Base-by-base conservation (phyloP, 2,888 invertebrate species). In the Phengaris arion region DNA sequence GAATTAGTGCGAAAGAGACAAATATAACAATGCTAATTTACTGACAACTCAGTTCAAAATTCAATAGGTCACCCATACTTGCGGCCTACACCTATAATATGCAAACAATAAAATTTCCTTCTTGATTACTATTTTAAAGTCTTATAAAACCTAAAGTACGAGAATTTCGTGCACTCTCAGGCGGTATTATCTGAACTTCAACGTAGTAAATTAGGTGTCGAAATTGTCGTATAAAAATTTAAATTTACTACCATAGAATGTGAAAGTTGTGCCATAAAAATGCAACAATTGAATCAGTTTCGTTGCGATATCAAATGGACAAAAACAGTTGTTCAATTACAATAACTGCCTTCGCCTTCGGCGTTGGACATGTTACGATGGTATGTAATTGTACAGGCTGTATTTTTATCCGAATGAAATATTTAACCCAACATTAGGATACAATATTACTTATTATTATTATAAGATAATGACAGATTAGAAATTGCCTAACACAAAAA, bases 301-400 rank as follows among this genome's bases (percentile, higher is more conserved):
- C 77, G 76, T 80, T 81, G 81, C 59, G 69, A 77, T 75, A 74
- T 75, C 75, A 76, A 76, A 79, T 76, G 74, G 75, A 77, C 73
- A 69, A 75, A 76, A 75, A 81, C 81, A 77, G 80, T 83, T 83
- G 78, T 80, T 80, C 78, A 84, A 82, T 78, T 77, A 79, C 80
- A 79, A 76, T 79, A 79, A 77, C 79, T 77, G 69, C 64, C n/a
- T n/a, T n/a, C n/a, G n/a, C n/a, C n/a, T n/a, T n/a, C 59, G 74
- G 45, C 51, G 55, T 51, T n/a, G 51, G 48, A 70, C 70, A 57
- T 57, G 35, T 72, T 72, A 52, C 10, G 64, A 64, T 64, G 8
- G 9, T 64, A 12, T 35, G 22, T 35, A 64, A 64, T 64, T 35
- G 2, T 35, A 35, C 35, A 35, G 35, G 2, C 2, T 35, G 35